Evolutionary conservation across 2,888 invertebrate genomes (phyloP).

Genomic region (Melieria picta): DNA sequence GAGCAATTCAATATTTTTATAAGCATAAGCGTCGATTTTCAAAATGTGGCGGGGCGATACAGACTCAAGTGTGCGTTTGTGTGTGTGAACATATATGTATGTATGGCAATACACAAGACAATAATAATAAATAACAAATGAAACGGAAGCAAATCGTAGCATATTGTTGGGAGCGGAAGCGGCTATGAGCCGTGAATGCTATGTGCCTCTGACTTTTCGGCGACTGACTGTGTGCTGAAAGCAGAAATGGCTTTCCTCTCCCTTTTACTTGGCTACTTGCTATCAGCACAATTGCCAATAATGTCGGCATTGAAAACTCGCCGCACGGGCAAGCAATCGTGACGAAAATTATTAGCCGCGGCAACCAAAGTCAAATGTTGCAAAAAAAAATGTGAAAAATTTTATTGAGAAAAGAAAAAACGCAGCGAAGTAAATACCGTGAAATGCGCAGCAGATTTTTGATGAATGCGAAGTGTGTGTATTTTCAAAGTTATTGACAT

Average conservation of each 20-base stretch:
- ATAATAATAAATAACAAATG: slow-evolving; percentile 35
- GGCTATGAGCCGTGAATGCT: slow-evolving; percentile 35
- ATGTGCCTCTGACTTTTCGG: background rate
- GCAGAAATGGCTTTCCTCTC: background rate
- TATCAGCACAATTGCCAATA: no score
- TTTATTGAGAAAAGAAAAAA: no score
- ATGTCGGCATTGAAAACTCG: no score
- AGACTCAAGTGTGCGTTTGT: background rate
- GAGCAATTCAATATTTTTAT: slow-evolving; percentile 22
- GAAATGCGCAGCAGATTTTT: no score
- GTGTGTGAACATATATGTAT: background rate
- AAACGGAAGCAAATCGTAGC: slow-evolving; percentile 33
- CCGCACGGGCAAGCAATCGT: background rate
- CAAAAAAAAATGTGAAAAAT: no score
- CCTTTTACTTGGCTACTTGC: background rate
- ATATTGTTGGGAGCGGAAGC: slow-evolving; percentile 34
- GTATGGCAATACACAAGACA: slow-evolving; percentile 8
- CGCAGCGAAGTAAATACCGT: no score
- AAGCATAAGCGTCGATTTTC: no score
- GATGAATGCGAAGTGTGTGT: no score
- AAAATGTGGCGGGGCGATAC: background rate
- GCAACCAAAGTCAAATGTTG: background rate
- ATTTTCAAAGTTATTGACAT: no score
- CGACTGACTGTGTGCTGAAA: no score
- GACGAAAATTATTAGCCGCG: slow-evolving; percentile 14